Evolutionary conservation across 2,113 vertebrate genomes (phyloP), one percentile per base, ranked within the genome.

Genomic region (Bubo bubo): DNA sequence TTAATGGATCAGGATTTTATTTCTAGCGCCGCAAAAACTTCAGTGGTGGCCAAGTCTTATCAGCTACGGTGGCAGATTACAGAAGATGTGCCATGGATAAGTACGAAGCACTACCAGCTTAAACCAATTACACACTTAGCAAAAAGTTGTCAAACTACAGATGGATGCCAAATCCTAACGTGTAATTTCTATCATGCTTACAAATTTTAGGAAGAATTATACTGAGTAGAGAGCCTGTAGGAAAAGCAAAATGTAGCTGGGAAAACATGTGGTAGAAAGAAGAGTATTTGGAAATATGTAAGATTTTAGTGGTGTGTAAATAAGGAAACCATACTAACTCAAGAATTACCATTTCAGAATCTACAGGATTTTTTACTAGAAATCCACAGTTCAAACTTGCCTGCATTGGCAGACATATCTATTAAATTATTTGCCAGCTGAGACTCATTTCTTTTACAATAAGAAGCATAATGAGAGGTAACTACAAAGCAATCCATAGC

Each of bases 1-100:
- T 98, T 98, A 98, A 98, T 89, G 98, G 98, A 98, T 98, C 98
- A 97, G 98, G 98, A 98, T 99, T 99, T 99, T 98, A 97, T 98
- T 97, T 97, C 87, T 26, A 96, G 95, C 10, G 43, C 97, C 95
- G 98, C 93, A 98, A 98, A 98, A 98, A 98, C 97, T 98, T 97
- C 63, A 37, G 96, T 67, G 74, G 95, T 49, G 87, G 98, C 98
- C 98, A 98, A 98, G 97, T 97, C 98, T 98, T 97, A 97, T 97
- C 95, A 97, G 96, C 92, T 87, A 8, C 56, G 37, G 96, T 91
- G 96, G 97, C 97, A 98, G 98, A 98, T 98, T 98, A 98, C 95
- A 94, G 90, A 97, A 97, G 97, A 97, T 92, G 82, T 89, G 92
- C 97, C 92, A 71, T 28, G 97, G 97, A 96, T 98, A 93, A 98